Evolutionary conservation across 2,888 invertebrate species (phyloP), one percentile per base, ranked within the genome.

Genomic region (Apodemia hepburni): DNA sequence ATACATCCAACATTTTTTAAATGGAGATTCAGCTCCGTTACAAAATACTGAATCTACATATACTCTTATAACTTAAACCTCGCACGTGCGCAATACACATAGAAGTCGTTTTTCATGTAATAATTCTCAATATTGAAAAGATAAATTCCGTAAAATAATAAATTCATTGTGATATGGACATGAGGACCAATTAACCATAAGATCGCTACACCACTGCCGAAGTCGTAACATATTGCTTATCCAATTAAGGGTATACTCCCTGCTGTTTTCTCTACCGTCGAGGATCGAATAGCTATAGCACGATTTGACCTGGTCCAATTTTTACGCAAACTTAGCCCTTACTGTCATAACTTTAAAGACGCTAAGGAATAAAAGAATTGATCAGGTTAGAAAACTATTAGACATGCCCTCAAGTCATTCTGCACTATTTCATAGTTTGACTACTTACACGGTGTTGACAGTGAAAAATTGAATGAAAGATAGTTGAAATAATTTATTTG

Each of bases 211-310:
- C 42, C 42, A 73, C 74, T 76, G 74, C 78, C 76, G 78, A 80
- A 79, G 78, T 51, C 51, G 74, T 88, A 87, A 89, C 84, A 82
- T 90, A 91, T 90, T 83, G 87, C 85, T 75, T 81, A 81, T 77
- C 90, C 90, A 91, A 91, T 91, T 90, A 89, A 84, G 88, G 90
- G 75, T 70, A 71, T 72, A 76, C 89, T 78, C 87, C 90, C 90
- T 80, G 90, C 89, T 90, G 90, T 74, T 75, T 69, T 51, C 51
- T 51, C 51, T 49, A 85, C 86, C 82, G 84, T 86, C 78, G 84
- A 79, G 81, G 81, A 78, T 81, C 80, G 75, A 90, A 89, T 87
- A 83, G 84, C 78, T 76, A 74, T 74, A 69, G 78, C 89, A 90
- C 87, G 87, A 90, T 75, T 76, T 80, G 81, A 85, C 82, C 84